Evolutionary conservation across 2,888 invertebrate species (phyloP).

Genomic region (Lepeophtheirus nordmannii): DNA sequence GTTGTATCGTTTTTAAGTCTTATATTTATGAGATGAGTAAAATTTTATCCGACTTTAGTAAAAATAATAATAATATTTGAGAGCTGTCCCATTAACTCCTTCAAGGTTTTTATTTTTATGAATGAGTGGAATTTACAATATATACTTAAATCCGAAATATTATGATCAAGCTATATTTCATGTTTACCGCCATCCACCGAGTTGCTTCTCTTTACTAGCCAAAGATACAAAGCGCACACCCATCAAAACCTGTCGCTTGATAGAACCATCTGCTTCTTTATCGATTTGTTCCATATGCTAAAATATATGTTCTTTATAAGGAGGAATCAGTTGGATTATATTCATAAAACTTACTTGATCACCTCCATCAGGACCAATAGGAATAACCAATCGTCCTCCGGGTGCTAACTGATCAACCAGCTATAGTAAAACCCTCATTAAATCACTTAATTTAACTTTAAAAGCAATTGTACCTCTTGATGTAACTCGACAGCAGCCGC

Average conservation of each 20-base stretch:
- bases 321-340: background rate
- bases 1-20: too few species aligned
- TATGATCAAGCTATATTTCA: too few species aligned
- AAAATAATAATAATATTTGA: too few species aligned
- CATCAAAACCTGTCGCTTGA: constrained; percentile 63
- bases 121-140: too few species aligned
- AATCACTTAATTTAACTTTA: too few species aligned
- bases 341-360: constrained; percentile 44
- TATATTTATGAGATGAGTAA: too few species aligned
- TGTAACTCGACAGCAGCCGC: constrained; percentile 68
- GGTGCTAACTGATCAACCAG: constrained; percentile 70
- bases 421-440: constrained; percentile 37
- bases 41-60: too few species aligned
- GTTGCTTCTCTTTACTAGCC: constrained; percentile 63
- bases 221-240: constrained; percentile 93
- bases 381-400: constrained; percentile 79
- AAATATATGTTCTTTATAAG: background rate
- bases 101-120: too few species aligned
- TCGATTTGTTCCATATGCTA: constrained; percentile 63
- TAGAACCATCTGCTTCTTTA: constrained; percentile 61
- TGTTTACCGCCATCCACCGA: constrained; percentile 32
- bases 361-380: constrained; percentile 69
- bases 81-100: too few species aligned
- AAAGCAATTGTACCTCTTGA: constrained; percentile 35
- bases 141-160: too few species aligned